These are phyloP conservation scores for Lasioglossum figueresi DNA, from an alignment of 2,888 invertebrate species.

Conservation along the genomic window DNA sequence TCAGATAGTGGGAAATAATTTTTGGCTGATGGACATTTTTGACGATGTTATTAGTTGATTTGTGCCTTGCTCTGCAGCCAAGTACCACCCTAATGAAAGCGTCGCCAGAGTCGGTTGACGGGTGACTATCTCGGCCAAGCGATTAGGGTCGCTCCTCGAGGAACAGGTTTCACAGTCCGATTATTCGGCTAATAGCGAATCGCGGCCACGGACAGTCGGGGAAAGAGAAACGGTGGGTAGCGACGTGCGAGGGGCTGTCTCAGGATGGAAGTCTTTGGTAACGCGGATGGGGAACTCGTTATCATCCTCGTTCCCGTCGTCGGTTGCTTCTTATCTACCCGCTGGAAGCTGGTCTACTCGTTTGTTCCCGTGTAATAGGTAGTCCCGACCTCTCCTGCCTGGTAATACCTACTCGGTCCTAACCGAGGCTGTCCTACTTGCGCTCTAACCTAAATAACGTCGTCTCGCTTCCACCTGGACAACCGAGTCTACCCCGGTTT, in stretches of 20 bases:
- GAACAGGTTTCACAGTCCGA: slow-evolving; percentile 29
- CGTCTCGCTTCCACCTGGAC: slow-evolving; percentile 25
- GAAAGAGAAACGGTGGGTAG: neutral
- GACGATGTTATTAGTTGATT: too few relatives aligned
- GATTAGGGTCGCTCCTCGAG: neutral
- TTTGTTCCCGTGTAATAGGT: slow-evolving; percentile 73
- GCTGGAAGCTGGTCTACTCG: slow-evolving; percentile 63
- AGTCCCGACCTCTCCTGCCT: slow-evolving; percentile 67
- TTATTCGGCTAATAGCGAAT: slow-evolving; percentile 42
- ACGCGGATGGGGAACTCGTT: slow-evolving; percentile 55
- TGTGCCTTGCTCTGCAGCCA: too few relatives aligned
- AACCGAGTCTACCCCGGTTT: neutral
- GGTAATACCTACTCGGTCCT: slow-evolving; percentile 66
- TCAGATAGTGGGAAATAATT: too few relatives aligned
- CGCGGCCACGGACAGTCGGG: slow-evolving; percentile 5
- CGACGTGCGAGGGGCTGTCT: neutral
- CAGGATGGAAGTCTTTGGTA: slow-evolving; percentile 49
- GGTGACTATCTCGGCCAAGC: neutral
- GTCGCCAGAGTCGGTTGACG: neutral
- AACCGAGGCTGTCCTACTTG: slow-evolving; percentile 57
- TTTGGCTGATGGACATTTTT: too few relatives aligned
- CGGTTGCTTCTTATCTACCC: slow-evolving; percentile 67
- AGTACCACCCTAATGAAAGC: too few relatives aligned
- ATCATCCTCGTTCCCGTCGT: slow-evolving; percentile 55
- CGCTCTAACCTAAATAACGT: slow-evolving; percentile 12